A percentile compares a stretch with the other conserved stretches of the same genome.
Evolutionary conservation across 2,888 invertebrate species (phyloP).

Genomic region (Campoplex capitator): DNA sequence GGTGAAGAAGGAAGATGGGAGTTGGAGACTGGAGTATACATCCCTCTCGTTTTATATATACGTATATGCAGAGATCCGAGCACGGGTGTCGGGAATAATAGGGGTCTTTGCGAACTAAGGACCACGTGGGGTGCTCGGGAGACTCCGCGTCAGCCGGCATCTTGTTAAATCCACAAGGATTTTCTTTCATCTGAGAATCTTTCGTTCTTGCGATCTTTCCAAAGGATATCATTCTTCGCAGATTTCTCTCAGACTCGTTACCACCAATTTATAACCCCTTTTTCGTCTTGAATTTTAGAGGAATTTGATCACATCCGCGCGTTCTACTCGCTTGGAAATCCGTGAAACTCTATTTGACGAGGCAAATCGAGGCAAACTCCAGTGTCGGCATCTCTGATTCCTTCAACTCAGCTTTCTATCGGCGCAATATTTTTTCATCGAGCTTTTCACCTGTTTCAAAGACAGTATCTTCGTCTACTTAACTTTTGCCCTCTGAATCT

Average conservation of each 20-base stretch:
- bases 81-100: conserved; percentile 63
- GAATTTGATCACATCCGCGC: not conserved
- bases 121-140: conserved; percentile 59
- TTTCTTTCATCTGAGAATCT: conserved; percentile 42
- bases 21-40: conserved; percentile 37
- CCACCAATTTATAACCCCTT: conserved; percentile 5
- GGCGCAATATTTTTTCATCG: not conserved
- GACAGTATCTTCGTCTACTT: not conserved
- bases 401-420: not conserved
- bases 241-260: conserved; percentile 8
- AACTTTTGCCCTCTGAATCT: not conserved
- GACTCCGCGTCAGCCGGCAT: conserved; percentile 34
- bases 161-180: conserved; percentile 41
- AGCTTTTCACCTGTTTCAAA: not conserved
- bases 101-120: conserved; percentile 28
- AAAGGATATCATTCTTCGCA: conserved; percentile 6
- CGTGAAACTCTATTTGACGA: not conserved
- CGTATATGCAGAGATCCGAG: conserved; percentile 30
- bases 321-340: not conserved
- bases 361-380: not conserved
- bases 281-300: not conserved
- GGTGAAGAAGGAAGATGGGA: conserved; percentile 29
- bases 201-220: conserved; percentile 2
- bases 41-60: conserved; percentile 24
- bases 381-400: too few relatives aligned